Evolutionary conservation across 2,113 vertebrate species (phyloP), one percentile per base, ranked within the genome.

Genomic region (Oncorhynchus clarkii): DNA sequence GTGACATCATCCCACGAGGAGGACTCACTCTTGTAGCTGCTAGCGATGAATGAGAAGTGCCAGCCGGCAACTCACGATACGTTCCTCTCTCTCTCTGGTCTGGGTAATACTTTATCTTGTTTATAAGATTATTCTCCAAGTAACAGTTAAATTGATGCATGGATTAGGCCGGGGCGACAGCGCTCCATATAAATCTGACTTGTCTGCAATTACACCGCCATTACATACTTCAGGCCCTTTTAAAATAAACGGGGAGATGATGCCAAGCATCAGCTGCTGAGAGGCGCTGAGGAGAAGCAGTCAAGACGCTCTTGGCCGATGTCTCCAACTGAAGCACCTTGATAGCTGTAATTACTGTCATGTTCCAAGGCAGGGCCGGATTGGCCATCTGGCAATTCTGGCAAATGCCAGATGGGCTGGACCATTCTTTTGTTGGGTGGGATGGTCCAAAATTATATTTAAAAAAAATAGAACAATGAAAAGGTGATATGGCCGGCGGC

Each of bases 341-440:
- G 95, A 98, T 95, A 94, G 94, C 94, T 96, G 88, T 96, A 97
- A 98, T 98, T 97, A 97, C 95, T 96, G 95, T 96, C 95, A 94
- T 95, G 94, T 95, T 94, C 90, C 92, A 88, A 45, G 39, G 39
- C 39, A 45, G 39, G 39, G 39, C 1, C 2, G 2, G 39, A 45
- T 45, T 45, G 39, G 39, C 39, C 39, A 45, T 45, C 8, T 45
- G 8, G 39, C 39, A 45, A 45, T 45, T 45, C 9, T 45, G 39
- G 8, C 39, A 45, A 45, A 45, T 45, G 39, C 39, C 39, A 45
- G 39, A 45, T 12, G 39, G 39, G 39, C 39, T 12, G 39, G 39
- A 45, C 9, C 8, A 45, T 45, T 45, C 2, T 45, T 45, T 45
- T 45, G 39, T 45, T 45, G 9, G 9, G 39, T 45, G 39, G 39